These are phyloP conservation scores for Capromys pilorides DNA, from an alignment of 2,797 vertebrate genomes.

Conservation along the genomic window DNA sequence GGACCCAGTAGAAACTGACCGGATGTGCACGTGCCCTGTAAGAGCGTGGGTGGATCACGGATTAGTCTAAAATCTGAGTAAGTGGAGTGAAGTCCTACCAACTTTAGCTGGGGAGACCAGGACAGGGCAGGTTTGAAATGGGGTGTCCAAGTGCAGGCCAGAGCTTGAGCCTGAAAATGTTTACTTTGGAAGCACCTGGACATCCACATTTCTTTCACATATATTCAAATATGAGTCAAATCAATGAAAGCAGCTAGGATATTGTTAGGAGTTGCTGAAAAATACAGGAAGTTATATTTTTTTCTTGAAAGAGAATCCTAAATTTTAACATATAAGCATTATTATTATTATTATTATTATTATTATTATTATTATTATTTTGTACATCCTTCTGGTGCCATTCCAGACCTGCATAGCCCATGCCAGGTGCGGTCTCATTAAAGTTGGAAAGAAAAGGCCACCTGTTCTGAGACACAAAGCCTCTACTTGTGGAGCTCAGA, in stretches of 20 bases:
- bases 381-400: neutral
- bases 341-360: neutral
- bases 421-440: conserved; percentile 75
- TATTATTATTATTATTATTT: neutral
- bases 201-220: neutral
- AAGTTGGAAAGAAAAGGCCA: conserved; percentile 75
- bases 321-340: conserved; percentile 26
- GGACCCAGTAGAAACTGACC: neutral
- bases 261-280: conserved; percentile 20
- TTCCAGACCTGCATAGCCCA: conserved; percentile 56
- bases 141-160: neutral
- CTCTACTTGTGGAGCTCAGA: conserved; percentile 68
- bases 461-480: conserved; percentile 77
- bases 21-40: neutral
- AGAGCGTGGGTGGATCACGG: neutral
- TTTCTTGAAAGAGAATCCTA: conserved; percentile 7
- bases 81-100: neutral
- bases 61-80: neutral
- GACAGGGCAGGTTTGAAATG: neutral
- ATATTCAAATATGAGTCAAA: neutral
- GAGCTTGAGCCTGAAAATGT: neutral
- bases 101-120: neutral
- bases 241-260: neutral
- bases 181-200: neutral
- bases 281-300: neutral